Base-by-base conservation (phyloP, 2,797 vertebrate genomes). In the Gallinago solitaria region DNA sequence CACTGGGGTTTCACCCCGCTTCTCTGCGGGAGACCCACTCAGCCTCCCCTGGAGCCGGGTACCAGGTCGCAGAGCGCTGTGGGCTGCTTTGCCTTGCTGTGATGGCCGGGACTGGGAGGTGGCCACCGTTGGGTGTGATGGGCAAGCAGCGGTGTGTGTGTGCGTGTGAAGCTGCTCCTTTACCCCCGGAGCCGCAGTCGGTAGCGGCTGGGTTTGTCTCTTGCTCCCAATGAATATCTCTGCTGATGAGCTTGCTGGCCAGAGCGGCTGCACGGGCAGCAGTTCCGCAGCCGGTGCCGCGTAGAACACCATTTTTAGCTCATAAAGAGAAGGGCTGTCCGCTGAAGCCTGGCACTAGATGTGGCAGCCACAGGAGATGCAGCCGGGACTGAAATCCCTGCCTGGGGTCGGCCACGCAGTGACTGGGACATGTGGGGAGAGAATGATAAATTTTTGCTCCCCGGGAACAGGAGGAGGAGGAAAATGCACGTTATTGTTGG, bases 231-330 rank as follows among this genome's bases (percentile, higher is more conserved):
- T 27, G 30, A 54, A 5, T 17, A 3, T 16, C 86, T 45, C 80
- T 9, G 83, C 90, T 94, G 67, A 92, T 24, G 93, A 90, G 90
- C 51, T 56, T 73, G n/a, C 86, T 92, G 93, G 90, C 93, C 76
- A 47, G 33, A 32, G 6, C 50, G 61, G 73, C 73, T 80, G 90
- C 88, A 12, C 0, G 81, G 59, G 3, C 93, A 92, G 94, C 94
- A 74, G 51, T 93, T 94, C 37, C 2, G 37, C 43, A 37, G 68
- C 28, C 63, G 59, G 54, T 4, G 28, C 74, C 70, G 37, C 54
- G 64, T 87, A 12, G 92, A 57, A 83, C 56, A 27, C 64, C 33
- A 64, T 56, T 80, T 90, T 76, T 7, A 45, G 74, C 51, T 89
- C 45, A 6, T 37, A 25, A 12, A 16, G 67, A 51, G 24, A 9